A percentile compares a stretch with the other conserved stretches of the same genome.
These are phyloP conservation scores for Ardeotis arabs DNA, from an alignment of 2,113 vertebrate species.

Conservation along the genomic window DNA sequence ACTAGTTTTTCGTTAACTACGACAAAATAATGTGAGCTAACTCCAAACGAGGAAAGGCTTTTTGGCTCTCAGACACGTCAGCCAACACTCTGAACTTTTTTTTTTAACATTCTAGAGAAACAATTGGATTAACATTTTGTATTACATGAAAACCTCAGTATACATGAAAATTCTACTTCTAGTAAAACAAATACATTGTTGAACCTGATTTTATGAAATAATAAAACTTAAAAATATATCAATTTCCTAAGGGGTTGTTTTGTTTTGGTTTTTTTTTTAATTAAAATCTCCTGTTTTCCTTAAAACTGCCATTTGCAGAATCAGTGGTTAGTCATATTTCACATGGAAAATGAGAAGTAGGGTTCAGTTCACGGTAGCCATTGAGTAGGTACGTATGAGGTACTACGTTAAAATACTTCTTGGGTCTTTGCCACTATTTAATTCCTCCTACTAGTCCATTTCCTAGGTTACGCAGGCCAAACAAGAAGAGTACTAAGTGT, in stretches of 20 bases:
- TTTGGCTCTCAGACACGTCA: neutral
- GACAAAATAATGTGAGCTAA: neutral
- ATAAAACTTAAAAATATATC: neutral
- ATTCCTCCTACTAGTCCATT: neutral
- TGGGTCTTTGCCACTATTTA: neutral
- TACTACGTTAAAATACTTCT: neutral
- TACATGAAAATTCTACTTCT: neutral
- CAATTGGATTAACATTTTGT: neutral
- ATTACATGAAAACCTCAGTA: neutral
- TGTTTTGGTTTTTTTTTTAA: neutral
- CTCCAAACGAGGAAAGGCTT: neutral
- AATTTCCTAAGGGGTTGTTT: neutral
- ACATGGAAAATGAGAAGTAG: neutral
- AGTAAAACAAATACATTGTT: rapidly evolving
- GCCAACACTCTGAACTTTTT: neutral
- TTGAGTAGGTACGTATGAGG: neutral
- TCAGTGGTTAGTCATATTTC: neutral
- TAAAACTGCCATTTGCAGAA: neutral
- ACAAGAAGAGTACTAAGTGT: neutral
- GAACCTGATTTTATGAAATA: neutral
- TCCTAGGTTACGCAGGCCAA: neutral
- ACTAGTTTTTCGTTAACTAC: neutral
- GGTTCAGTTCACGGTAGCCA: neutral
- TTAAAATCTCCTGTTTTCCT: neutral
- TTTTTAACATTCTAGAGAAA: neutral